Base-by-base conservation (phyloP, 2,888 invertebrate genomes). In the Mimachlamys varia region DNA sequence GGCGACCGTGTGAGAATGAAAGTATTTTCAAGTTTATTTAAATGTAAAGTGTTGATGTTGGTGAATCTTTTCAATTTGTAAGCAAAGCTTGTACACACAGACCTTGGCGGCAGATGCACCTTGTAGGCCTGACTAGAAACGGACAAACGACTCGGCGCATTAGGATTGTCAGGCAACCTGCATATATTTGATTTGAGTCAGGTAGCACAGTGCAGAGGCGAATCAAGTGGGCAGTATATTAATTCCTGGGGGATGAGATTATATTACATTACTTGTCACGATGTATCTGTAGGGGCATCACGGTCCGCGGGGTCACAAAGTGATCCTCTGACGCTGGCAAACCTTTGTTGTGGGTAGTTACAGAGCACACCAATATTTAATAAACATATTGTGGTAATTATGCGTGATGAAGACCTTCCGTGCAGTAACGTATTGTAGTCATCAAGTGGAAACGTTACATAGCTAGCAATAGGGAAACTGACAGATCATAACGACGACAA, bases 301-400 rank as follows among this genome's bases (percentile, higher is more conserved):
- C 76, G 76, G 76, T 27, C 33, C 76, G 27, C 33, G 76, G 33
- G 76, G 76, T 76, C 76, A 76, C 76, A 76, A 76, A 76, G 33
- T 76, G 76, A 76, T 76, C 76, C 76, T 33, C 33, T 33, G 33
- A 76, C 76, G 27, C 76, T 33, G 76, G 17, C 2, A 33, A 76
- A 33, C 76, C 27, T 33, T 76, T 76, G 76, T 76, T 76, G 76
- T 76, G 27, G 33, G 33, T 76, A 33, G 76, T 76, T 27, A 76
- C 76, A 76, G 76, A 76, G 76, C 76, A 76, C 76, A 76, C 76
- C 76, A 76, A 76, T 76, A 76, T 76, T 76, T 76, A 33, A 76
- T 76, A 76, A 76, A 76, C 76, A 76, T 76, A 76, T 76, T 76
- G 27, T 33, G 76, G 76, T 76, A 76, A 76, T 76, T 76, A 76